phyloP scores from a whole-genome alignment of 1,140 invertebrate species.

The Phymorhynchus buccinoides region DNA sequence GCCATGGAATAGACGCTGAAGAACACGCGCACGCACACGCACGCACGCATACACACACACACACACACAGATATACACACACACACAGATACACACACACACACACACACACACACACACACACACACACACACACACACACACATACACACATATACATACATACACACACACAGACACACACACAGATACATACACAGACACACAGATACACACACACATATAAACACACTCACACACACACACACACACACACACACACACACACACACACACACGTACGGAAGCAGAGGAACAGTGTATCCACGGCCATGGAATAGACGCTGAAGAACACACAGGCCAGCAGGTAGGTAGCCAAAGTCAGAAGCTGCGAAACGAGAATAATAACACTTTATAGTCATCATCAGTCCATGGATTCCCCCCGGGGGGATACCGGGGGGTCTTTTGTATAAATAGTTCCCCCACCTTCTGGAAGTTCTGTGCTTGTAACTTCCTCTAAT shows the following conservation, averaged over 20 bases:
- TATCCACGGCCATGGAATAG: constrained; percentile 95
- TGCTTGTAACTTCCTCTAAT: no score
- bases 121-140: background rate
- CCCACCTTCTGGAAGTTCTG: no score
- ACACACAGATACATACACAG: constrained; percentile 1
- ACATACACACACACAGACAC: background rate
- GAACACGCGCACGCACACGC: constrained; percentile 78
- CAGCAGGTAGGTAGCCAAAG: constrained; percentile 81
- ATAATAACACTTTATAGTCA: background rate
- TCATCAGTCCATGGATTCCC: no score
- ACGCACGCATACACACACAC: background rate
- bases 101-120: background rate
- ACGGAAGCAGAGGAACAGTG: no score
- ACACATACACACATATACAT: background rate
- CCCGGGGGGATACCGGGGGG: no score
- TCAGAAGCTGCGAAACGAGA: constrained; percentile 63
- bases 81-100: no score
- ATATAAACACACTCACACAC: no score
- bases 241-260: constrained; percentile 25
- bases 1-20: constrained; percentile 96
- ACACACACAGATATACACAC: no score
- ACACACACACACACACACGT: constrained; percentile 79
- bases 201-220: no score
- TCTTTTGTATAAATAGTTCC: no score
- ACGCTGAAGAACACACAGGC: constrained; percentile 93